These are phyloP conservation scores for Wiebesia pumilae DNA, from an alignment of 1,140 invertebrate species.

Conservation along the genomic window DNA sequence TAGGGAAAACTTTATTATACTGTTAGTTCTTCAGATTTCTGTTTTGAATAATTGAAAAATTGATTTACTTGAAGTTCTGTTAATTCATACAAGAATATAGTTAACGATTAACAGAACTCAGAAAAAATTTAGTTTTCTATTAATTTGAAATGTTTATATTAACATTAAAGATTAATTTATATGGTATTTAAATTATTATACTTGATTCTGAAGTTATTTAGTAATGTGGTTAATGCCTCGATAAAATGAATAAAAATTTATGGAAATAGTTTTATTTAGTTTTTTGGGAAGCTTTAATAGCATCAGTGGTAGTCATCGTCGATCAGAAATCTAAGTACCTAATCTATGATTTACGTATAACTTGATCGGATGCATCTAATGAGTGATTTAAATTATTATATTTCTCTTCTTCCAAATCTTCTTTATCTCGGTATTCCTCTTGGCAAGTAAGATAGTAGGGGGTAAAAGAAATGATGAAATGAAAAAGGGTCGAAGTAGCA, in stretches of 20 bases:
- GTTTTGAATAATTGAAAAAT: too few relatives aligned
- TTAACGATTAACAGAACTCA: too few relatives aligned
- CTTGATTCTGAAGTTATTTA: not conserved
- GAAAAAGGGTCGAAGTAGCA: conserved; percentile 10
- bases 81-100: too few relatives aligned
- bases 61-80: too few relatives aligned
- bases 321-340: not conserved
- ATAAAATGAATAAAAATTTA: not conserved
- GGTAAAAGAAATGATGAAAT: not conserved
- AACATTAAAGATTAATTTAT: not conserved
- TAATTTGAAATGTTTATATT: not conserved
- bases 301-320: not conserved
- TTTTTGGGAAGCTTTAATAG: not conserved
- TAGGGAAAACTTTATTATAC: too few relatives aligned
- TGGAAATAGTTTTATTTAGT: not conserved
- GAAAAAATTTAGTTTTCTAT: too few relatives aligned
- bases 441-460: not conserved
- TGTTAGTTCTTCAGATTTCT: too few relatives aligned
- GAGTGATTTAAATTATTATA: conserved; percentile 18
- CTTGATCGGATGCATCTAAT: not conserved
- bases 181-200: not conserved
- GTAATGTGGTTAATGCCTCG: too few relatives aligned
- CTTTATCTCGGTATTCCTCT: not conserved
- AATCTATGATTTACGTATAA: not conserved
- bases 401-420: not conserved